Base-by-base conservation (phyloP, 2,888 invertebrate genomes). In the Scrobipalpa atriplicella region DNA sequence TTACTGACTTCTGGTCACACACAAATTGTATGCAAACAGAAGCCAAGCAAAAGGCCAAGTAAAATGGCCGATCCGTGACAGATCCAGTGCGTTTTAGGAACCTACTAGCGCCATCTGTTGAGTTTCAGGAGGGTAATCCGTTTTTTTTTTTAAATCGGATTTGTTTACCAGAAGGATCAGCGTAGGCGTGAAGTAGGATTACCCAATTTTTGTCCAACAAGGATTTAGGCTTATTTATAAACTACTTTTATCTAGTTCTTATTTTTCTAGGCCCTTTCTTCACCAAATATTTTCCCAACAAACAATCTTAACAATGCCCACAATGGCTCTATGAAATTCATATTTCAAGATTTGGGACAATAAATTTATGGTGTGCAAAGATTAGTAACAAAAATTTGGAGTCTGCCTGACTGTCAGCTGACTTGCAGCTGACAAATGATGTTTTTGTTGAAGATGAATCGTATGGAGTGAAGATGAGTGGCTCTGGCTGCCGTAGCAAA, bases 401-500 rank as follows among this genome's bases (percentile, higher is more conserved):
- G 11, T 3, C 29, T 56, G 62, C 41, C 62, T 62, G 62, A 62
- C 62, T 58, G 58, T 11, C 38, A n/a, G 5, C 54, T 62, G 43
- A 62, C 41, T 71, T 76, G 79, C 80, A 80, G 80, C 81, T 85
- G 81, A 85, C 83, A 83, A 85, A 85, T 85, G 83, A 80, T 78
- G 75, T 72, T 78, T 81, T 80, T 77, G 75, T 76, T 77, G 76
- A 80, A 82, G 85, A 85, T 81, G 78, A 79, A 85, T 83, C 78
- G 74, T 79, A 78, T 75, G 73, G 74, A 71, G 78, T 75, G 73
- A 74, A 71, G 75, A 75, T 64, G 51, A 5, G 29, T n/a, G 21
- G 54, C 19, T 39, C 68, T 67, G 67, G 80, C 73, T 80, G 43
- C 39, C 72, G 21, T 58, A 62, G 71, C 69, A 76, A 71, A 73